Evolutionary conservation across 2,113 vertebrate species (phyloP), one percentile per base, ranked within the genome.

Genomic region (Camelus bactrianus): DNA sequence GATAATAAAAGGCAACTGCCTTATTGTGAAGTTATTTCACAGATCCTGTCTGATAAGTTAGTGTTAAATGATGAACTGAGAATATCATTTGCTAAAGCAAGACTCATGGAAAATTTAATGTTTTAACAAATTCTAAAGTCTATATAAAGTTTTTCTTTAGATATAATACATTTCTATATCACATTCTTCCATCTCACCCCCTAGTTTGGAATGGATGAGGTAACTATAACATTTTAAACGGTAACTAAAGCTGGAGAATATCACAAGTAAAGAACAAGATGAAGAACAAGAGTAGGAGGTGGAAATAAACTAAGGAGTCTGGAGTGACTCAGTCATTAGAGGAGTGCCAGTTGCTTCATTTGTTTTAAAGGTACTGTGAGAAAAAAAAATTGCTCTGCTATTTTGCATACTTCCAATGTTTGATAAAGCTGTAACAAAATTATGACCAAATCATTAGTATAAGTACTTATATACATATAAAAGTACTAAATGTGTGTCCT

Each of bases 121-220:
- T 91, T 90, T 84, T 76, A 38, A 89, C 76, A 91, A 56, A 73
- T 72, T 75, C 15, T 1, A 14, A 77, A 38, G 42, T 83, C 50
- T 65, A 5, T 54, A 3, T 92, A 60, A 95, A n/a, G 56, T 65
- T 95, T 96, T 96, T 80, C 75, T 42, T 4, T 89, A 67, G 32
- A 54, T 88, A 19, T 6, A 60, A 19, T 75, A n/a, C 62, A 58
- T 67, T 85, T 89, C 30, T 92, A 14, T 89, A 48, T 92, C 50
- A 2, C 54, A 19, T 70, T 64, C 46, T 76, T 84, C 56, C 8
- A 19, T 8, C 46, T 26, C 16, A 56, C 5, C 20, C 26, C 28
- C 89, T 64, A 52, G 14, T 28, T 46, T 62, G 70, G 70, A 92
- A 67, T 4, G 7, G 79, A 84, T 80, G 28, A 73, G 24, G 52